Conservation (phyloP, 2,113 vertebrate genomes). For the Cyprinodon tularosa region DNA sequence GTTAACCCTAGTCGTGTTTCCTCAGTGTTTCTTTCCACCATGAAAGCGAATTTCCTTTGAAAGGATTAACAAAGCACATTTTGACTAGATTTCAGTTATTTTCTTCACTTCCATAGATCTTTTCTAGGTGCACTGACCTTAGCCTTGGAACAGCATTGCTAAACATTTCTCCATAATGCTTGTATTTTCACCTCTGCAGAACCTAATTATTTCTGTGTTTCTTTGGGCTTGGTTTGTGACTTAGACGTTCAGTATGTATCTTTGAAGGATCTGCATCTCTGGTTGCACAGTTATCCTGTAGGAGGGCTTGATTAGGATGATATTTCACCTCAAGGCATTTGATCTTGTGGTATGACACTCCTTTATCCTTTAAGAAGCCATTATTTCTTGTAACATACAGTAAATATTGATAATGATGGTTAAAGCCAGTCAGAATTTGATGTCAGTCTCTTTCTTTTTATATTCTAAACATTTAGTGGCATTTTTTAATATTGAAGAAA, state of each 20-base stretch:
- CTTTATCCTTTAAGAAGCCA: background rate
- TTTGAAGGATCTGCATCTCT: conserved; percentile 19
- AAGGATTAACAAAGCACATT: no score
- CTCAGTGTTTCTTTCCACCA: no score
- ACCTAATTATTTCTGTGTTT: no score
- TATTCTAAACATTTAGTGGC: background rate
- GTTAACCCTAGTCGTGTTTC: no score
- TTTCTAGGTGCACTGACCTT: no score
- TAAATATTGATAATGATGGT: background rate
- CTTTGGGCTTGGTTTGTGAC: background rate
- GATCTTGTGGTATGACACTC: conserved; percentile 1
- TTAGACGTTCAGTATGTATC: background rate
- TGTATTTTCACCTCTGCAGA: background rate
- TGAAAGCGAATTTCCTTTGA: no score
- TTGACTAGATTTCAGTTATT: no score
- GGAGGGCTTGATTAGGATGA: conserved; percentile 3
- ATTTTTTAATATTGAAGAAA: conserved; percentile 5
- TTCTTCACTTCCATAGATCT: no score
- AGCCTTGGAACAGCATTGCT: no score
- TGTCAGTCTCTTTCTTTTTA: background rate
- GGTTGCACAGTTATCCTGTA: conserved; percentile 13
- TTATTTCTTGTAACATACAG: background rate
- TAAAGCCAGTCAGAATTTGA: background rate
- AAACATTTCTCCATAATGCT: background rate
- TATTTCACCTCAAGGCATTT: conserved; percentile 5